These are phyloP conservation scores for Sarcophaga carnaria DNA, from an alignment of 2,888 invertebrate genomes.

Conservation along the genomic window DNA sequence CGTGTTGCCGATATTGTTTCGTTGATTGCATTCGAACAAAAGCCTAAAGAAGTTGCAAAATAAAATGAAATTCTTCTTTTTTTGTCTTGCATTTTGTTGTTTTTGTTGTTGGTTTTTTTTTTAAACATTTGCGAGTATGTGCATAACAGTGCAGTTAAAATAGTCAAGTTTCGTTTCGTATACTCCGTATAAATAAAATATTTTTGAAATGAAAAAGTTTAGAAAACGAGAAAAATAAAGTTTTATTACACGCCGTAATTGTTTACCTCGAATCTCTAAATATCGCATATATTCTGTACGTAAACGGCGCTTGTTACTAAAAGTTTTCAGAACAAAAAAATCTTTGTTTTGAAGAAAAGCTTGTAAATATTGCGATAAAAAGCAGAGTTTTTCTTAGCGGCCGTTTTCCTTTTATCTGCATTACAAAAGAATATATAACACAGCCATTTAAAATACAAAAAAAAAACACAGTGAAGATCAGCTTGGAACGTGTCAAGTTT, in stretches of 20 bases:
- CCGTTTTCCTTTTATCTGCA: conserved; percentile 29
- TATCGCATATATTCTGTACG: conserved; percentile 28
- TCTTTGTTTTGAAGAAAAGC: background rate
- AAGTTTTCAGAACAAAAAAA: background rate
- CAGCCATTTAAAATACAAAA: background rate
- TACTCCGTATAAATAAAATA: conserved; percentile 5
- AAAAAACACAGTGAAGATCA: background rate
- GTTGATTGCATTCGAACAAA: conserved; percentile 68
- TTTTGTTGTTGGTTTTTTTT: conserved; percentile 8
- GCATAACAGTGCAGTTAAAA: conserved; percentile 49
- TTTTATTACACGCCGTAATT: conserved; percentile 1
- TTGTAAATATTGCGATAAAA: conserved; percentile 34
- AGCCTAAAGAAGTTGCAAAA: conserved; percentile 59
- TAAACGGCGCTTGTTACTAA: conserved; percentile 43
- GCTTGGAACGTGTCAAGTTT: conserved; percentile 45
- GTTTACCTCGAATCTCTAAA: conserved; percentile 21
- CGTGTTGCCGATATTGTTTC: conserved; percentile 68
- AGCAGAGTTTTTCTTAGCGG: conserved; percentile 43
- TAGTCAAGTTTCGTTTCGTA: conserved; percentile 19
- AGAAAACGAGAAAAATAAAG: background rate
- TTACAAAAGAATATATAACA: background rate
- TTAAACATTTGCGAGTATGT: conserved; percentile 49
- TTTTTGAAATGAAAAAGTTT: conserved; percentile 25
- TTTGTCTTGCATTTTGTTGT: conserved; percentile 12
- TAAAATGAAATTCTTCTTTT: conserved; percentile 35